Percentiles rank a stretch among this genome's conserved stretches.
phyloP scores from a whole-genome alignment of 92 coral and sea anemone species.

The Parazoanthus darwini region DNA sequence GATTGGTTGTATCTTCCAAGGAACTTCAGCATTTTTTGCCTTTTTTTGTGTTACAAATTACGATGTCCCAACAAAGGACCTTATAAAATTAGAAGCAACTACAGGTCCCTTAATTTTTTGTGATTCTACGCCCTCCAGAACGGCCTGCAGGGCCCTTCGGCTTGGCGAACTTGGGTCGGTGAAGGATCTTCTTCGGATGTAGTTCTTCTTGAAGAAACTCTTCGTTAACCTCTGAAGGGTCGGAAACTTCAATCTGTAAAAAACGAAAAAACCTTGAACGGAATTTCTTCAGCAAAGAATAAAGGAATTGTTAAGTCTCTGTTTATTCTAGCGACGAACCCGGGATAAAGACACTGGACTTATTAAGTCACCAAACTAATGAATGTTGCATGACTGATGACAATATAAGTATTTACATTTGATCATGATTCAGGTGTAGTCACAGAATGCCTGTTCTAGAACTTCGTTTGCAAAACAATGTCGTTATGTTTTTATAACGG shows the following conservation, averaged over 20 bases:
- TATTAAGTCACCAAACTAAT: too few relatives aligned
- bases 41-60: background rate
- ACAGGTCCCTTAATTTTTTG: conserved; percentile 32
- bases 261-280: background rate
- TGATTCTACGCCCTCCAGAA: conserved; percentile 85
- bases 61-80: background rate
- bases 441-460: too few relatives aligned
- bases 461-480: too few relatives aligned
- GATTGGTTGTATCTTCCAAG: background rate
- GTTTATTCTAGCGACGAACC: too few relatives aligned
- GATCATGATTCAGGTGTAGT: too few relatives aligned
- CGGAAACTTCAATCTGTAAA: conserved; percentile 85
- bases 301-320: too few relatives aligned
- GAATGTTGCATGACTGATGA: too few relatives aligned
- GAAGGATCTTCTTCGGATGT: conserved; percentile 88
- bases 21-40: background rate
- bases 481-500: too few relatives aligned
- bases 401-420: too few relatives aligned
- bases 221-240: conserved; percentile 80
- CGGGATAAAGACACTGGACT: too few relatives aligned
- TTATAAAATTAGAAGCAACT: background rate
- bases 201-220: conserved; percentile 84
- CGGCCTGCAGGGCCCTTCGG: conserved; percentile 86
- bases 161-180: conserved; percentile 94
- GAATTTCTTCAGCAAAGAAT: too few relatives aligned